Base-by-base conservation (phyloP, 2,888 invertebrate species). In the Itoplectis maculator region DNA sequence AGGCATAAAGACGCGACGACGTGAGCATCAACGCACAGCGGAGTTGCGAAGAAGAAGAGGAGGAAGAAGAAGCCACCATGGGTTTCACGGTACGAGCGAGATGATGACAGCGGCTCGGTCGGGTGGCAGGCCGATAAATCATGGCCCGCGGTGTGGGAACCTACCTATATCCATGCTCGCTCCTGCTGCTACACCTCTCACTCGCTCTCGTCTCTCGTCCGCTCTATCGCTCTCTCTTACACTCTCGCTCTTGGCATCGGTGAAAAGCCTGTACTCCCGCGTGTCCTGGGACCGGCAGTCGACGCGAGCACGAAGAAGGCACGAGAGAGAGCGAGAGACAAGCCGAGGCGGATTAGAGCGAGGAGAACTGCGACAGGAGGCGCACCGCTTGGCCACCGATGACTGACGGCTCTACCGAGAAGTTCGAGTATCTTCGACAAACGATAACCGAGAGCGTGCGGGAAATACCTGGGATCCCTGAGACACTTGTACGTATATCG, bases 61-160 rank as follows among this genome's bases (percentile, higher is more conserved):
- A 79, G 59, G 42, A 56, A 68, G 65, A 61, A 59, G 75, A 79
- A 59, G 86, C 82, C 85, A 81, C 84, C 81, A 84, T 81, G 88
- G 86, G 87, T 77, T 84, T 83, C 74, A 81, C 65, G 79, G 83
- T 85, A 85, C 87, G 85, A 88, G 85, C 86, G 86, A 85, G 90
- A 91, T 90, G 91, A 91, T 91, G 91, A 90, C 91, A 90, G 90
- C 89, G 87, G 87, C 88, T 90, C 88, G 88, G 87, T 86, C 89
- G 88, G 88, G 88, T 89, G 90, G 89, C 90, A 89, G 88, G 88
- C 88, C 89, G 90, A 91, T 92, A 91, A 91, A 91, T 92, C 91
- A 91, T 90, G 87, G 82, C 85, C 86, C 81, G 87, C 88, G 86
- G 88, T 89, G 89, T 90, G 89, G 90, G 90, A 90, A 91, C 89